A percentile compares a stretch with the other conserved stretches of the same genome.
These are phyloP conservation scores for Tanytarsus gracilentus DNA, from an alignment of 2,888 invertebrate species.

Conservation along the genomic window DNA sequence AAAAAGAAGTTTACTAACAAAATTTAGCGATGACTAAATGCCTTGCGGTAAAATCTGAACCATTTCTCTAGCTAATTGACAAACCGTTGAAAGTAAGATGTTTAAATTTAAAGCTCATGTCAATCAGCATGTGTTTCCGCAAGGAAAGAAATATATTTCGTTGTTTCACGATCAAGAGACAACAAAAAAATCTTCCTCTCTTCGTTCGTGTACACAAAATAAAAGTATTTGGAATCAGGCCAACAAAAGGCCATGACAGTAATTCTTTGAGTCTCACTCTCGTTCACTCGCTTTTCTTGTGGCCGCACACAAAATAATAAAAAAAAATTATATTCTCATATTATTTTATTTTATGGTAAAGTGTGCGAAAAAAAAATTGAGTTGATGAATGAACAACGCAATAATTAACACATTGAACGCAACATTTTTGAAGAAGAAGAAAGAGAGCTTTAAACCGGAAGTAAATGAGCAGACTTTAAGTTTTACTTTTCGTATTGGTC, in stretches of 20 bases:
- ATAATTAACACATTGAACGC: background rate
- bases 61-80: too few species aligned
- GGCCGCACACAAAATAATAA: background rate
- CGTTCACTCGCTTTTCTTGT: background rate
- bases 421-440: too few species aligned
- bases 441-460: background rate
- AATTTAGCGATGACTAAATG: too few species aligned
- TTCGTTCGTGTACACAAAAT: background rate
- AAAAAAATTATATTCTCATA: background rate
- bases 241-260: constrained; percentile 6
- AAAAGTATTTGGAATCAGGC: constrained; percentile 3
- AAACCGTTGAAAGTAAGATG: background rate
- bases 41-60: too few species aligned
- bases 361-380: background rate
- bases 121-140: background rate
- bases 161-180: too few species aligned
- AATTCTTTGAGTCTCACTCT: too few species aligned
- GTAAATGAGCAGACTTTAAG: background rate
- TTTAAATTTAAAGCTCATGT: background rate
- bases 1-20: constrained; percentile 4
- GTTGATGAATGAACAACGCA: background rate
- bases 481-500: background rate
- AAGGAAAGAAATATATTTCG: too few species aligned
- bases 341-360: too few species aligned
- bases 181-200: background rate